Percentiles rank a stretch among this genome's conserved stretches.
phyloP scores from a whole-genome alignment of 2,797 vertebrate species.

The Xerus rutilus region DNA sequence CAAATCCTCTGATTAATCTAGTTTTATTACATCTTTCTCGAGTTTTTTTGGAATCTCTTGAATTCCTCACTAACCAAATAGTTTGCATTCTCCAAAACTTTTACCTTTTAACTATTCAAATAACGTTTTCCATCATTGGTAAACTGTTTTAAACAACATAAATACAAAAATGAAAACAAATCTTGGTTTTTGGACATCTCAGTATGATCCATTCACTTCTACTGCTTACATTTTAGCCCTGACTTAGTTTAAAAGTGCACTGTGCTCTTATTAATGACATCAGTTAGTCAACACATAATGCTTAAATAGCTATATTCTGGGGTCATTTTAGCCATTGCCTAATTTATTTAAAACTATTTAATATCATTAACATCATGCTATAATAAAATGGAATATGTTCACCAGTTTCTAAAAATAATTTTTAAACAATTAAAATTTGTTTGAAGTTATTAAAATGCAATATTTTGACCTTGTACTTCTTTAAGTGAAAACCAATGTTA shows the following conservation, averaged over 20 bases:
- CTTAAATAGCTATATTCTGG: not conserved
- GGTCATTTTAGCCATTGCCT: not conserved
- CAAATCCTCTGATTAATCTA: not conserved
- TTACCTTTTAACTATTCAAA: not conserved
- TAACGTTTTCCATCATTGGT: not conserved
- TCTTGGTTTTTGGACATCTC: not conserved
- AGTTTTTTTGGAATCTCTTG: conserved; percentile 9
- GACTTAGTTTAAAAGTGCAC: not conserved
- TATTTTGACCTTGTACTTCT: not conserved
- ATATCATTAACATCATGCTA: not conserved
- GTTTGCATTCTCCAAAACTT: not conserved
- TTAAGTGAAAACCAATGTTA: conserved; percentile 60
- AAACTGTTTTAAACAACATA: not conserved
- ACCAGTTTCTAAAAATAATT: not conserved
- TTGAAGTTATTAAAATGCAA: conserved; percentile 74
- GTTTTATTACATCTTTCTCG: not conserved
- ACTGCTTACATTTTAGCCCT: not conserved
- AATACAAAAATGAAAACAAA: not conserved
- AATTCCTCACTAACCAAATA: not conserved
- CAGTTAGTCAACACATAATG: not conserved
- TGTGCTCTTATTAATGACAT: not conserved
- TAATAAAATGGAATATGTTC: not conserved
- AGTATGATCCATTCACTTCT: not conserved
- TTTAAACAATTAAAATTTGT: conserved; percentile 36
- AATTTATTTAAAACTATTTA: not conserved